phyloP scores from a whole-genome alignment of 2,113 vertebrate species.

The Symphodus melops region DNA sequence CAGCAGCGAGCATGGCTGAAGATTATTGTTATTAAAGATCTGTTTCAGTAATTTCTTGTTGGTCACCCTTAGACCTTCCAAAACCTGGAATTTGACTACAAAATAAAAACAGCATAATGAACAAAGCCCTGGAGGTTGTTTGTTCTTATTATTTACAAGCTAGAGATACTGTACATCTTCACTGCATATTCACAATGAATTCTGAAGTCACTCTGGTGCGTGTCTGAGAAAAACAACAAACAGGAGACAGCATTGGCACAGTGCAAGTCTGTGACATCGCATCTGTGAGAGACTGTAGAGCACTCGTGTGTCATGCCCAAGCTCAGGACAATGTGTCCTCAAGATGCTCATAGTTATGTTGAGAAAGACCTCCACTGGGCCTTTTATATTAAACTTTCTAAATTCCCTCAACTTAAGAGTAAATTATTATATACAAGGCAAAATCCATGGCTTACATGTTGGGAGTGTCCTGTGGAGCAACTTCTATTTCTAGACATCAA shows the following conservation, averaged over 20 bases:
- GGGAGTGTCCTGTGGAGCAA: not conserved
- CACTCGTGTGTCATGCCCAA: not conserved
- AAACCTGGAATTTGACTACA: no score
- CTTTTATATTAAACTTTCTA: not conserved
- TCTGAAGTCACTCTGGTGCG: conserved; percentile 2
- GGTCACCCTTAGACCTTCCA: no score
- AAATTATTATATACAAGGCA: not conserved
- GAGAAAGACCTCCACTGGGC: not conserved
- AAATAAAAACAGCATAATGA: not conserved
- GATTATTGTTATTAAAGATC: no score
- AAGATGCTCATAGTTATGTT: not conserved
- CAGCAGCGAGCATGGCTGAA: not conserved
- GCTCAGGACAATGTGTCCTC: not conserved
- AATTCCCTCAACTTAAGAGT: conserved; percentile 4
- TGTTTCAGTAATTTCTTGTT: no score
- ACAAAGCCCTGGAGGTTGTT: not conserved
- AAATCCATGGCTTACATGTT: not conserved
- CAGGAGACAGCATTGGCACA: conserved; percentile 9
- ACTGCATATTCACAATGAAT: conserved; percentile 4
- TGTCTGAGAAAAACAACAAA: conserved; percentile 14
- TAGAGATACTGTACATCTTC: not conserved
- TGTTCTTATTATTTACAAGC: no score
- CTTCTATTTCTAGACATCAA: conserved; percentile 18
- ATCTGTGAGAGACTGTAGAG: conserved; percentile 8
- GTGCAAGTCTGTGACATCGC: conserved; percentile 33